Conservation (phyloP, 2,797 vertebrate genomes). For the Acipenser oxyrinchus region DNA sequence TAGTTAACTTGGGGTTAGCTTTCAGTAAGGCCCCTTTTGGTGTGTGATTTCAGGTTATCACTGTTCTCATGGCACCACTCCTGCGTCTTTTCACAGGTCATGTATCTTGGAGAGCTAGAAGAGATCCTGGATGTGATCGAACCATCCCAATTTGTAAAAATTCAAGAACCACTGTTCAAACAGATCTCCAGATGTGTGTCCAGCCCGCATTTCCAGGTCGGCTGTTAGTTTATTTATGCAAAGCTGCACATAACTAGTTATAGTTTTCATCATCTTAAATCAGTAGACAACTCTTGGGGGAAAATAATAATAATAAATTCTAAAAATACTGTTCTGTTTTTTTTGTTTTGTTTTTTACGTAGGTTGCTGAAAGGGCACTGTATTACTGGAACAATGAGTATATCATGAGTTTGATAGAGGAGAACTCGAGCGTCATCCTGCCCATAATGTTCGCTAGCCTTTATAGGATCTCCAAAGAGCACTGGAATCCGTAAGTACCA, state of each 20-base stretch:
- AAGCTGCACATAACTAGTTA: no score
- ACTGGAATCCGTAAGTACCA: conserved; percentile 93
- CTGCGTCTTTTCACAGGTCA: conserved; percentile 64
- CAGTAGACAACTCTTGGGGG: no score
- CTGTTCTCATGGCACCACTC: no score
- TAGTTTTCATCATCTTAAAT: no score
- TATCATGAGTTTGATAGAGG: conserved; percentile 98
- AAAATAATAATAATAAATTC: no score
- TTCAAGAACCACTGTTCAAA: conserved; percentile 97
- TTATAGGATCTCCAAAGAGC: conserved; percentile 98
- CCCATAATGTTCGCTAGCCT: conserved; percentile 98
- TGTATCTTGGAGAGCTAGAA: conserved; percentile 95
- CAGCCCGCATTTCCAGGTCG: conserved; percentile 97
- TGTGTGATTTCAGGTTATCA: no score
- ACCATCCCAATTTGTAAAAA: conserved; percentile 94
- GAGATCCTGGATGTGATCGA: conserved; percentile 98
- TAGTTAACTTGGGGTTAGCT: no score
- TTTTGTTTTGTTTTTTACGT: conserved; percentile 24
- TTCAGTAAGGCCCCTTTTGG: no score
- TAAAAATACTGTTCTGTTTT: conserved; percentile 8
- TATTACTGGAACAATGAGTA: conserved; percentile 99
- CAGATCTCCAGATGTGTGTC: conserved; percentile 97
- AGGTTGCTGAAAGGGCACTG: conserved; percentile 93
- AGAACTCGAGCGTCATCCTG: conserved; percentile 96
- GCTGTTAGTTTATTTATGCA: conserved; percentile 15